phyloP scores from a whole-genome alignment of 2,888 invertebrate genomes.

The Standfussiana lucernea region DNA sequence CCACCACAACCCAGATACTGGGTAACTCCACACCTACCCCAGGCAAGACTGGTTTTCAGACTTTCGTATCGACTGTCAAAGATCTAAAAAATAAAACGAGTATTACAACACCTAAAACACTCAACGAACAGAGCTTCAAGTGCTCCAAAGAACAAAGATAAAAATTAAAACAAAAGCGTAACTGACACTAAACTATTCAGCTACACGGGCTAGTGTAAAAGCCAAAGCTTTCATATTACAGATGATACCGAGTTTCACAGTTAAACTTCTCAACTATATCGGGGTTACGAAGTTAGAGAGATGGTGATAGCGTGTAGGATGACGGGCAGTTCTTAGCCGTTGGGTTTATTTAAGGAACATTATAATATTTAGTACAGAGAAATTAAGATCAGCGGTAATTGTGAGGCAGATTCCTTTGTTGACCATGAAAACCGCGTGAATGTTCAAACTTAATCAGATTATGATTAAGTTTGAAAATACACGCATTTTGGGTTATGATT shows the following conservation, averaged over 20 bases:
- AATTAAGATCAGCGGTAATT: too few species aligned
- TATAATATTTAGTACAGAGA: not conserved
- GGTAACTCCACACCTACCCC: too few species aligned
- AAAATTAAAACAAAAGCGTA: constrained; percentile 6
- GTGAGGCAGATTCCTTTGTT: too few species aligned
- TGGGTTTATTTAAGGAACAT: not conserved
- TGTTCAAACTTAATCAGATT: too few species aligned
- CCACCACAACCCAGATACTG: too few species aligned
- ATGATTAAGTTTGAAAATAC: too few species aligned
- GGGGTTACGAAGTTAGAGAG: constrained; percentile 44
- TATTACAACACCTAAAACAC: not conserved
- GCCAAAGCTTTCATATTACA: constrained; percentile 42
- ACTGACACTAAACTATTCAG: constrained; percentile 44
- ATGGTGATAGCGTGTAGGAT: constrained; percentile 6
- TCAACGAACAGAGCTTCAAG: not conserved
- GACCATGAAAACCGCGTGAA: too few species aligned
- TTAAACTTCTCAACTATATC: constrained; percentile 51
- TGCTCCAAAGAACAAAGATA: not conserved
- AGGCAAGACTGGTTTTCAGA: too few species aligned
- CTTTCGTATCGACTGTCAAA: too few species aligned
- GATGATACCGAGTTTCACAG: constrained; percentile 42
- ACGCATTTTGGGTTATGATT: too few species aligned
- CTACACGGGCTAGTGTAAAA: constrained; percentile 9
- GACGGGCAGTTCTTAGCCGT: not conserved
- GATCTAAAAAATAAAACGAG: not conserved